Evolutionary conservation across 2,113 vertebrate genomes (phyloP).

Genomic region (Psophia crepitans): DNA sequence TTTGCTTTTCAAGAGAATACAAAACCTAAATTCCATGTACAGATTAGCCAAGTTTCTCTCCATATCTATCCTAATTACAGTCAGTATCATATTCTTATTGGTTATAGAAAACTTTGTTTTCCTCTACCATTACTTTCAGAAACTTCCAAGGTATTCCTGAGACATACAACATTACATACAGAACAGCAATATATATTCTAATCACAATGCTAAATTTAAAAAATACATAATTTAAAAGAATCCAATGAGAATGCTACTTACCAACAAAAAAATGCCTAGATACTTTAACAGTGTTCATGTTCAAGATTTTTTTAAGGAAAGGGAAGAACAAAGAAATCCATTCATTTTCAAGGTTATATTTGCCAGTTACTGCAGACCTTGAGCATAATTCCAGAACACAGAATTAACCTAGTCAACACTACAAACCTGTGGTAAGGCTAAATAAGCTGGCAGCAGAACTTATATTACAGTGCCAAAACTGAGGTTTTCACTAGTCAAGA

Average conservation of each 20-base stretch:
- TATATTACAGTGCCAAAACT: background rate
- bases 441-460: background rate
- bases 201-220: background rate
- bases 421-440: background rate
- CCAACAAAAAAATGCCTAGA: background rate
- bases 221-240: background rate
- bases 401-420: background rate
- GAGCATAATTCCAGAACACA: background rate
- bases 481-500: background rate
- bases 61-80: background rate
- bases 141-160: background rate
- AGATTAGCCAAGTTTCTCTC: background rate
- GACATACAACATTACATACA: background rate
- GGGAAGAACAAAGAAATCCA: background rate
- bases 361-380: background rate
- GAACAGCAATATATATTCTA: background rate
- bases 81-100: background rate
- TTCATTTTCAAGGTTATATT: background rate
- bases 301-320: background rate
- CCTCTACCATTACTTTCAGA: background rate
- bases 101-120: background rate
- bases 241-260: background rate
- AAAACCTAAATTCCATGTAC: background rate
- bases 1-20: background rate
- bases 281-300: background rate